Base-by-base conservation (phyloP, 2,888 invertebrate species). In the Julus scandinavius region DNA sequence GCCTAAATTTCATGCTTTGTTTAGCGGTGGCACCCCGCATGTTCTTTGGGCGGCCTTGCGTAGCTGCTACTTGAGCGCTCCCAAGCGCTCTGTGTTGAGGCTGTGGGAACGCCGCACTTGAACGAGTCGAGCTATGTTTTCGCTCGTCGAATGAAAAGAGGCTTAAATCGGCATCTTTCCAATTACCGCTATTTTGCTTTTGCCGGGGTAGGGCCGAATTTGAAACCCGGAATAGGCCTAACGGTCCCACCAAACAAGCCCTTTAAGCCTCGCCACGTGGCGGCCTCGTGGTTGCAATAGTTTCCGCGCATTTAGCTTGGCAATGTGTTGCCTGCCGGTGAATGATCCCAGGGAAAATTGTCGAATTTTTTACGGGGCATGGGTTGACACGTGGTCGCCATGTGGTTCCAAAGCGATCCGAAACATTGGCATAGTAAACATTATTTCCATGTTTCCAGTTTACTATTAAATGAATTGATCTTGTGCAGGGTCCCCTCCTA, bases 1-100 rank as follows among this genome's bases (percentile, higher is more conserved):
- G 84, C 84, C 88, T 85, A 85, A 58, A 80, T 87, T 80, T 84
- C 84, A 84, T 84, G 84, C 84, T 84, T 84, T 84, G 84, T 84
- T 84, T 45, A 84, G 45, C 45, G 84, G 63, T 54, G 54, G 54
- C 54, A 54, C 13, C 54, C 83, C 83, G 83, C 84, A 84, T 84
- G 84, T 84, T 63, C 63, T n/a, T 63, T 63, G 20, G n/a, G 54
- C 54, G 54, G 54, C 63, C 63, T 63, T n/a, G 13, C 13, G 54
- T 3, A 54, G 54, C 54, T 17, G 63, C 20, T 63, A 2, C 63
- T 15, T 15, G 20, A 29, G 63, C 63, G 63, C 63, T 17, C 3
- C n/a, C 17, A 3, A 63, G 63, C 63, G 63, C 63, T 1, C 5
- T 20, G 63, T 63, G 63, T 17, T 63, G 13, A n/a, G 1, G n/a